Evolutionary conservation across 2,888 invertebrate genomes (phyloP).

Genomic region (Cerastis rubricosa): DNA sequence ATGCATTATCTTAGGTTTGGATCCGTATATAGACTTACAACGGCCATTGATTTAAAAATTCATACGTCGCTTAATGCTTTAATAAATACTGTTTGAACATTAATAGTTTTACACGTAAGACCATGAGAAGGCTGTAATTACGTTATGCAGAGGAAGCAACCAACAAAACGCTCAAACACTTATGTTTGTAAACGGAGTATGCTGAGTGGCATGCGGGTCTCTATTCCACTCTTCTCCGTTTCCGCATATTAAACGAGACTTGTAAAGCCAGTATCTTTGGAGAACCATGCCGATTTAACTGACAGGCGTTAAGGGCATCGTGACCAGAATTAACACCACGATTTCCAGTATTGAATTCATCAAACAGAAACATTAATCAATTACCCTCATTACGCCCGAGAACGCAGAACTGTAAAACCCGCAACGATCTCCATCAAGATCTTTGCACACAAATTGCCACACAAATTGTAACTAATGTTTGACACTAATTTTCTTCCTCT

Average conservation of each 20-base stretch:
- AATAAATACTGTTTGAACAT: conserved; percentile 3
- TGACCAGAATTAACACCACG: conserved; percentile 40
- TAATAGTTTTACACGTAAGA: conserved; percentile 18
- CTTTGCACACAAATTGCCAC: conserved; percentile 59
- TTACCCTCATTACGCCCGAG: conserved; percentile 45
- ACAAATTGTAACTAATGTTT: conserved; percentile 65
- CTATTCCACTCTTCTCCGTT: conserved; percentile 12
- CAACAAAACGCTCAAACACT: conserved; percentile 28
- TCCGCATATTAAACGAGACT: conserved; percentile 37
- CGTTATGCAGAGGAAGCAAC: background rate
- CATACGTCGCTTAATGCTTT: conserved; percentile 13
- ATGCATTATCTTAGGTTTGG: conserved; percentile 17
- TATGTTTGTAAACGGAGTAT: conserved; percentile 36
- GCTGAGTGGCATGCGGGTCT: conserved; percentile 30
- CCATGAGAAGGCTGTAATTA: conserved; percentile 5
- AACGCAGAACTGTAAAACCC: conserved; percentile 49
- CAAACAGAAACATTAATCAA: conserved; percentile 48
- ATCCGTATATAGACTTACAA: background rate
- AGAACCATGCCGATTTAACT: conserved; percentile 7
- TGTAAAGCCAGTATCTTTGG: conserved; percentile 21
- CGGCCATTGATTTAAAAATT: conserved; percentile 10
- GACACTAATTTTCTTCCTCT: conserved; percentile 63
- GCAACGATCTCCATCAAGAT: conserved; percentile 56
- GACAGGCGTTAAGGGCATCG: conserved; percentile 20
- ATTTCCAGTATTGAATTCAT: conserved; percentile 22